Evolutionary conservation across 2,888 invertebrate genomes (phyloP), one percentile per base, ranked within the genome.

Genomic region (Cylindroiulus punctatus): DNA sequence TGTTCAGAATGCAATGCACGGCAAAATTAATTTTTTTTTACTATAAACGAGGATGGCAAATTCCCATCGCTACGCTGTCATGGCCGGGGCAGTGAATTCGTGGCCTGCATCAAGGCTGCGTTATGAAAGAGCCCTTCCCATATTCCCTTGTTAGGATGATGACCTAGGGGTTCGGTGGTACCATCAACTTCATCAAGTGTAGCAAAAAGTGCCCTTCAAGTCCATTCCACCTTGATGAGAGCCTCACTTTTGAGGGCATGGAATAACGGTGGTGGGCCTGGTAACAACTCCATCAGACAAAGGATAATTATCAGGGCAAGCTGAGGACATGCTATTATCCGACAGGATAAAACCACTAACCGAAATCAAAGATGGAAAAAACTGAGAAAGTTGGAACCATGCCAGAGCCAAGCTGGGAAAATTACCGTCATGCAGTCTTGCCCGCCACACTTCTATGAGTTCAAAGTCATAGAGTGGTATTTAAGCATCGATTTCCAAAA

Each of bases 201-300:
- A 0, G n/a, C 65, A 65, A 65, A 65, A 65, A 65, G 65, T 22
- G 22, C 26, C 65, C 65, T 65, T 65, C n/a, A 22, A 22, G 22
- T 8, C 10, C 22, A 44, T 22, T 65, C n/a, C 22, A 65, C 22
- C 22, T 65, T 22, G 52, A 7, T 57, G n/a, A 57, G n/a, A n/a
- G n/a, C 65, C 26, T 65, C 22, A 65, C 22, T 65, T 65, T 5
- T 8, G 65, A 65, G 22, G 65, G 65, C 22, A 22, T n/a, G 22
- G 65, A 65, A 22, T 65, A 65, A 65, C 65, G 65, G 65, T 65
- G 65, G 65, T 22, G 22, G 22, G 65, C 65, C 65, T 65, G 65
- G 65, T 22, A 65, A 65, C 65, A 65, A 65, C 65, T 65, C n/a
- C 65, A 65, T 22, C 65, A 65, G 65, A 65, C 65, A 65, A 65